Evolutionary conservation across 1,140 invertebrate genomes (phyloP).

Genomic region (Drosophila fuyamai): DNA sequence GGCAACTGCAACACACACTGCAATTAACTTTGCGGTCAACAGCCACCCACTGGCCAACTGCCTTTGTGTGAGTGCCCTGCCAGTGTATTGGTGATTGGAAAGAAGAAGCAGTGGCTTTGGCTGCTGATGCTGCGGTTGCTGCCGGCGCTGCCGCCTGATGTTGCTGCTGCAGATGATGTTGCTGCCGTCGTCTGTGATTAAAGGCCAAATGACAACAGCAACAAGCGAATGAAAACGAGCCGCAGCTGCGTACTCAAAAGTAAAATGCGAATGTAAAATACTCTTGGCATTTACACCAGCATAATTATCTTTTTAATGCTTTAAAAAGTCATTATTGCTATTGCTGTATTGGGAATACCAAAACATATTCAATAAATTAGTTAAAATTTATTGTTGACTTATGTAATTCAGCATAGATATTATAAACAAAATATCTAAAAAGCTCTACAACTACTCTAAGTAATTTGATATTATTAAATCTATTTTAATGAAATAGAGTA

Average conservation of each 20-base stretch:
- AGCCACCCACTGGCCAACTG: constrained; percentile 55
- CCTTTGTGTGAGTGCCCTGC: constrained; percentile 39
- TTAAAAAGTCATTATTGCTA: too few species aligned
- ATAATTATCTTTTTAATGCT: too few species aligned
- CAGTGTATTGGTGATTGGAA: constrained; percentile 10
- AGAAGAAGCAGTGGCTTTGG: constrained; percentile 46
- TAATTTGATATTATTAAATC: too few species aligned
- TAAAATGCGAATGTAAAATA: not conserved
- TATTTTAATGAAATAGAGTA: too few species aligned
- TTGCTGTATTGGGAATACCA: too few species aligned
- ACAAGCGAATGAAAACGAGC: constrained; percentile 28
- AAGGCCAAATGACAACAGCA: constrained; percentile 64
- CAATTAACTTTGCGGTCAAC: constrained; percentile 78
- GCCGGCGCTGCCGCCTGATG: constrained; percentile 27
- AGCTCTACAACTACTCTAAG: too few species aligned
- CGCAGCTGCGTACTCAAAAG: not conserved
- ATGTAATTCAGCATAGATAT: too few species aligned
- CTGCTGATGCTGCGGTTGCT: constrained; percentile 39
- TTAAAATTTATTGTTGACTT: too few species aligned
- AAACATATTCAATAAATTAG: too few species aligned
- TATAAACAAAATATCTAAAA: too few species aligned
- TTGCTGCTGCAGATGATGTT: constrained; percentile 37
- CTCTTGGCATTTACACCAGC: not conserved
- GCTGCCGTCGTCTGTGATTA: constrained; percentile 60
- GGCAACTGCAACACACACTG: constrained; percentile 46